These are phyloP conservation scores for Caloenas nicobarica DNA, from an alignment of 2,113 vertebrate species.

Conservation along the genomic window DNA sequence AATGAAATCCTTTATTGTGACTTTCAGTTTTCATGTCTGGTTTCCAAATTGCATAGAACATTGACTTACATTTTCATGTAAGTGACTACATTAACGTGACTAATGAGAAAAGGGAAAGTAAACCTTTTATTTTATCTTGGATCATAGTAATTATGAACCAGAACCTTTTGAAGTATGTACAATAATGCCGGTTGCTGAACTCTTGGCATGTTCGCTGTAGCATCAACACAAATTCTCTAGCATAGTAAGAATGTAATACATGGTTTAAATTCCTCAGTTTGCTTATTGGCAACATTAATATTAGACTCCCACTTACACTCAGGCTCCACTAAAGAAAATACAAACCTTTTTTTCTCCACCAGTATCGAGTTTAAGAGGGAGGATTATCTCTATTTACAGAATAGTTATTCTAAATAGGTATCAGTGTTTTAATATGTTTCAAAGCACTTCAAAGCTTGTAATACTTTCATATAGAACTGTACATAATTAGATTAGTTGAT, in stretches of 20 bases:
- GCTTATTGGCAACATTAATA: constrained; percentile 6
- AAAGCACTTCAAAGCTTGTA: constrained; percentile 80
- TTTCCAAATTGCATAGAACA: constrained; percentile 29
- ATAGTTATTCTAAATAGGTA: constrained; percentile 74
- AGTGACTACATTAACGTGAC: constrained; percentile 48
- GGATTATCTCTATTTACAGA: constrained; percentile 73
- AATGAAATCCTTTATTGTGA: constrained; percentile 61
- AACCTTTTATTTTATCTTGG: constrained; percentile 52
- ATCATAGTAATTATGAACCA: constrained; percentile 37
- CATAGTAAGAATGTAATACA: not conserved
- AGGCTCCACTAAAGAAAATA: constrained; percentile 31
- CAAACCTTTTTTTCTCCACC: constrained; percentile 10
- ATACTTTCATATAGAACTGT: constrained; percentile 84
- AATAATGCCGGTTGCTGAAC: not conserved
- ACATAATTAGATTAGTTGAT: constrained; percentile 88
- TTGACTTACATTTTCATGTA: constrained; percentile 35
- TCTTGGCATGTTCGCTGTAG: constrained; percentile 21
- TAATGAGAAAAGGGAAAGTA: constrained; percentile 53
- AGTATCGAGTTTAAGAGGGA: constrained; percentile 50
- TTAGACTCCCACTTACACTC: constrained; percentile 13
- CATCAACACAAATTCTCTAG: constrained; percentile 31
- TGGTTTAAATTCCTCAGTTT: constrained; percentile 20
- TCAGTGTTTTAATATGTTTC: constrained; percentile 75
- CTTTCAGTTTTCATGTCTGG: constrained; percentile 50
- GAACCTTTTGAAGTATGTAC: constrained; percentile 20